phyloP scores from a whole-genome alignment of 2,888 invertebrate species.

The Sphaerophoria taeniata region DNA sequence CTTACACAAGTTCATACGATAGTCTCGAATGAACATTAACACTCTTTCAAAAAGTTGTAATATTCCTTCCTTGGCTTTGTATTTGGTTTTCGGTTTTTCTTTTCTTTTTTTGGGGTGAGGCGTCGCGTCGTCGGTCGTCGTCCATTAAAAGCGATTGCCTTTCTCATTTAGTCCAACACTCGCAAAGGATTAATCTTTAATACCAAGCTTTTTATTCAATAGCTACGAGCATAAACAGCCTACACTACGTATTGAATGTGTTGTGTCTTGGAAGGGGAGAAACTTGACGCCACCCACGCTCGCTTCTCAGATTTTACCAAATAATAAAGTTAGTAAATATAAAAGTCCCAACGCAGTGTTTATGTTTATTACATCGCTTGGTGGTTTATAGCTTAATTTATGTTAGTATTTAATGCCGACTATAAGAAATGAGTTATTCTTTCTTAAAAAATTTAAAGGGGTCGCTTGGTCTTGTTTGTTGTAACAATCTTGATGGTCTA shows the following conservation, averaged over 20 bases:
- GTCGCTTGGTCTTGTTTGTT: not conserved
- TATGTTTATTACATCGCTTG: constrained; percentile 6
- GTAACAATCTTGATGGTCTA: too few species aligned
- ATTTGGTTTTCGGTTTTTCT: not conserved
- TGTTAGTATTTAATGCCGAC: not conserved
- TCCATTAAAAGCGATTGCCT: constrained; percentile 24
- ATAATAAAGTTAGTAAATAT: constrained; percentile 27
- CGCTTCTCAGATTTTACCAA: not conserved
- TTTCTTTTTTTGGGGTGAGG: not conserved
- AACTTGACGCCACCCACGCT: not conserved
- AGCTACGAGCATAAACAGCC: too few species aligned
- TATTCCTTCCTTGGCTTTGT: constrained; percentile 18
- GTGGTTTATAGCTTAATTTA: constrained; percentile 32
- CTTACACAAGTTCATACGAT: constrained; percentile 27
- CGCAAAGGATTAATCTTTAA: constrained; percentile 35
- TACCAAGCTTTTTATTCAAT: constrained; percentile 49
- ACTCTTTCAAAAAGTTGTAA: constrained; percentile 62
- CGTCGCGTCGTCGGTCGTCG: too few species aligned
- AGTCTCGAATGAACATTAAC: constrained; percentile 59
- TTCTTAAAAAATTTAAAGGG: constrained; percentile 1
- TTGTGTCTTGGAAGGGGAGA: not conserved
- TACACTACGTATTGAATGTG: constrained; percentile 45
- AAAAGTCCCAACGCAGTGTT: constrained; percentile 15
- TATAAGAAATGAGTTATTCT: not conserved
- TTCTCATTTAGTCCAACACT: constrained; percentile 18